Conservation (phyloP, 2,113 vertebrate species). For the Odobenus rosmarus region DNA sequence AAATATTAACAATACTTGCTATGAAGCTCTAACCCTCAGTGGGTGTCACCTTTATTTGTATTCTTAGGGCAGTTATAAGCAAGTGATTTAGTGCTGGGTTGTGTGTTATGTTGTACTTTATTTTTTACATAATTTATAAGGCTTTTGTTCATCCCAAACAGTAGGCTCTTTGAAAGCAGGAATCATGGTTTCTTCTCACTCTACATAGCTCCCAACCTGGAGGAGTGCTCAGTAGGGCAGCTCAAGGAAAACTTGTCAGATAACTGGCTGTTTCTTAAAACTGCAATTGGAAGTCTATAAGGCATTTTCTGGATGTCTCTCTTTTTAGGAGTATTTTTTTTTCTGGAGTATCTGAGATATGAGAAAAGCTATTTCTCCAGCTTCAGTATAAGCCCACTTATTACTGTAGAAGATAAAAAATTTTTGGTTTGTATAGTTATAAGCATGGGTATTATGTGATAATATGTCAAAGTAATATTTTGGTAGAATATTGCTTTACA, state of each 20-base stretch:
- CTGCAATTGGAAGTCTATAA: background rate
- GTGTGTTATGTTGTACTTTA: background rate
- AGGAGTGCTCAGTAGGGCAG: background rate
- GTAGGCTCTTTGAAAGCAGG: background rate
- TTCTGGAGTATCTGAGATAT: background rate
- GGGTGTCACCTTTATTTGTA: background rate
- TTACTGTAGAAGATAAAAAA: background rate
- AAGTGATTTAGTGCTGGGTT: background rate
- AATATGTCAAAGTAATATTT: constrained; percentile 19
- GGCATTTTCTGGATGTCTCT: background rate
- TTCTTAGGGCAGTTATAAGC: background rate
- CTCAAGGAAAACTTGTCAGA: background rate
- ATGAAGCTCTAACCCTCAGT: background rate
- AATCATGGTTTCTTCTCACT: background rate
- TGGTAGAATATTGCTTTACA: background rate
- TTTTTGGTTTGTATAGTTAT: background rate
- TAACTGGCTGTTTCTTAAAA: background rate
- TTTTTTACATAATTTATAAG: background rate
- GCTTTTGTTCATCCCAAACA: background rate
- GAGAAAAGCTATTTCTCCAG: background rate
- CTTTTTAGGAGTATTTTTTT: background rate
- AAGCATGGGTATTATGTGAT: background rate
- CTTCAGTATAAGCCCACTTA: background rate
- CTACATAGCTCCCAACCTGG: too few relatives aligned
- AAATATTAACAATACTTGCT: too few relatives aligned